Evolutionary conservation across 2,797 vertebrate genomes (phyloP), one percentile per base, ranked within the genome.

Genomic region (Macroramphosus scolopax): DNA sequence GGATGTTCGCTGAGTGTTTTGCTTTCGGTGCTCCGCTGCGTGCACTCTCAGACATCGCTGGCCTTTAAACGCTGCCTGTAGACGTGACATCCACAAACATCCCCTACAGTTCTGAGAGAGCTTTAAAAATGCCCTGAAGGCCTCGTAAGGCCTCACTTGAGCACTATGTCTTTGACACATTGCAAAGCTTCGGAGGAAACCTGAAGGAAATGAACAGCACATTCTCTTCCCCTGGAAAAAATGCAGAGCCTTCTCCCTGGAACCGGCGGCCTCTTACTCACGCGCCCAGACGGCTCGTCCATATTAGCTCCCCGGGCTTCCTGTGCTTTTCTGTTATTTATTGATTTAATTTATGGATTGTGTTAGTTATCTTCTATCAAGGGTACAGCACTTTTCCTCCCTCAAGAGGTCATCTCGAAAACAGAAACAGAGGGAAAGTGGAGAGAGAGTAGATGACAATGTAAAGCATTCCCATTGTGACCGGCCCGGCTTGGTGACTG

Each of bases 371-470:
- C 81, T 79, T 59, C 69, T 67, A 72, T 82, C 73, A 78, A 70
- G 77, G 64, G 60, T 70, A 72, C 62, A 58, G 68, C 68, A 52
- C 67, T 73, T 81, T 71, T 71, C 67, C 67, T 80, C 63, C 60
- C 67, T 76, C 60, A 11, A 51, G 72, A 76, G 77, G 78, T 78
- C 70, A 65, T 77, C 77, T 67, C 44, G n/a, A 5, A 78, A 79
- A 83, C 77, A 78, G 78, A 73, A 81, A 79, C 61, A 10, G 48
- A 78, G 75, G 72, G 79, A 78, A 83, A 77, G 77, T 81, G 69
- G 67, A 79, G 80, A 82, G 80, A 82, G 85, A 84, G 75, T 76
- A 36, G 70, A 75, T 78, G 82, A 86, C 85, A 81, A 84, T 82
- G 78, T 80, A 72, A 82, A 83, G 80, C 72, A 75, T 81, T 80